These are phyloP conservation scores for Meandrina meandrites DNA, from an alignment of 92 coral and sea anemone species.

Conservation along the genomic window DNA sequence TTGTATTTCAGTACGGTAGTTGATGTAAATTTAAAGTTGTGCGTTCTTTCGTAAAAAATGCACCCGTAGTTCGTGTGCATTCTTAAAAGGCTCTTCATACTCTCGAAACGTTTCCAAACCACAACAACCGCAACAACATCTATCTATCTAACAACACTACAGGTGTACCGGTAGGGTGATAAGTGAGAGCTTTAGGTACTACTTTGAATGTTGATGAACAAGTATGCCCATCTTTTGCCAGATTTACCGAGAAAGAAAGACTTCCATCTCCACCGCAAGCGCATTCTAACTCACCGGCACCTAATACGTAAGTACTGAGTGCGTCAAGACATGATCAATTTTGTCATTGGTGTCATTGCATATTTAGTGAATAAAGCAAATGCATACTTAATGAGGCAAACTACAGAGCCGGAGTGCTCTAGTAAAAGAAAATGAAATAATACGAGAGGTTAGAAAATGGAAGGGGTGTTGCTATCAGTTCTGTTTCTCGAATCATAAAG, in stretches of 20 bases:
- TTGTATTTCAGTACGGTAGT: not conserved
- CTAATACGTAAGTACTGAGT: constrained; percentile 25
- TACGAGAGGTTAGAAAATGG: not conserved
- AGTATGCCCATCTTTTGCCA: constrained; percentile 6
- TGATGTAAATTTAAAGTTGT: too few species aligned
- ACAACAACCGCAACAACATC: too few species aligned
- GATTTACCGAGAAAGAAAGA: constrained; percentile 83
- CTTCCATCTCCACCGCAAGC: constrained; percentile 86
- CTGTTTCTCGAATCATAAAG: not conserved
- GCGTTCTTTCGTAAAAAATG: not conserved
- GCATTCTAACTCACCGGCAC: constrained; percentile 75
- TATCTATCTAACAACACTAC: too few species aligned
- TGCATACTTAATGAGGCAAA: not conserved
- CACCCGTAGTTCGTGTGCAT: not conserved
- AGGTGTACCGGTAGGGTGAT: too few species aligned
- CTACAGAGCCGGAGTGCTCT: not conserved
- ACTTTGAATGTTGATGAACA: not conserved
- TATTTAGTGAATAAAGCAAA: not conserved
- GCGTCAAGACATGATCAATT: not conserved
- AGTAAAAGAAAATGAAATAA: not conserved
- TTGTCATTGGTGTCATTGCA: not conserved
- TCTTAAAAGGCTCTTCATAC: not conserved
- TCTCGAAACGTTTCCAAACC: not conserved
- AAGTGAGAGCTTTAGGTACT: too few species aligned
- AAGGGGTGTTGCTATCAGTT: not conserved